A percentile compares a stretch with the other conserved stretches of the same genome.
Evolutionary conservation across 2,797 vertebrate species (phyloP).

Genomic region (Galagoides demidoff): DNA sequence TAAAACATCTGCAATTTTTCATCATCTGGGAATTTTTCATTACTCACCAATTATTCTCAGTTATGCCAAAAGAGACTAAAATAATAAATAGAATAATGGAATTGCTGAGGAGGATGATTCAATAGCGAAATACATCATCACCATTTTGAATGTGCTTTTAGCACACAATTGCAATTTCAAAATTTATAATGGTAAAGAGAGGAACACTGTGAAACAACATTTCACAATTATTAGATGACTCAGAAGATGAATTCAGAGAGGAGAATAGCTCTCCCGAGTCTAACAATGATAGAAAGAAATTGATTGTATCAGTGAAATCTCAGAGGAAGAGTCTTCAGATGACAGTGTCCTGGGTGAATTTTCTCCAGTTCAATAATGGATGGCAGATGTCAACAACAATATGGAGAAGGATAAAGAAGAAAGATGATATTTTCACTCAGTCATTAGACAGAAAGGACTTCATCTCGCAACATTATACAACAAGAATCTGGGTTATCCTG

Average conservation of each 20-base stretch:
- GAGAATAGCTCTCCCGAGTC: neutral
- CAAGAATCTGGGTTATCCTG: neutral
- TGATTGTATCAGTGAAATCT: neutral
- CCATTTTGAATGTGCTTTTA: constrained; percentile 7
- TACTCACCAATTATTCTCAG: constrained; percentile 6
- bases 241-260: neutral
- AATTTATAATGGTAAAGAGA: neutral
- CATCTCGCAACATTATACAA: neutral
- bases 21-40: neutral
- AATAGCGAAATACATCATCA: neutral
- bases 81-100: neutral
- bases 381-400: neutral
- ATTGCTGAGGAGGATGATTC: constrained; percentile 32
- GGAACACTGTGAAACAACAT: neutral
- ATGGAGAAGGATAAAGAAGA: neutral
- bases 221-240: neutral
- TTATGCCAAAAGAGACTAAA: neutral
- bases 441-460: neutral
- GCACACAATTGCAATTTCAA: neutral
- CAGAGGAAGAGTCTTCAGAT: neutral
- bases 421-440: neutral
- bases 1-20: neutral
- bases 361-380: neutral
- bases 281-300: neutral
- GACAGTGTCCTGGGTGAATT: neutral